Conservation (phyloP, 2,888 invertebrate genomes). For the Nineta flava region DNA sequence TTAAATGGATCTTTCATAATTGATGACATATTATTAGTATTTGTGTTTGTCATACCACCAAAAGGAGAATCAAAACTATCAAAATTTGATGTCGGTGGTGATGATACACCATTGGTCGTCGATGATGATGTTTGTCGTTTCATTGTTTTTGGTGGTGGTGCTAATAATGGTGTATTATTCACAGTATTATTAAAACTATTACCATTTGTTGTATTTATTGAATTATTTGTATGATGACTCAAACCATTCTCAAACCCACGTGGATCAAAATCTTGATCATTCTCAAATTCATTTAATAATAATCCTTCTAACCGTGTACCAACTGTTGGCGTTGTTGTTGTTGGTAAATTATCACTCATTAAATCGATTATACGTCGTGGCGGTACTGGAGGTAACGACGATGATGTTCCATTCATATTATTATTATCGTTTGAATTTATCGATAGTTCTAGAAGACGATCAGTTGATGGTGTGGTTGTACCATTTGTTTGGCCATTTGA, state of each 20-base stretch:
- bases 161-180: slow-evolving; percentile 50
- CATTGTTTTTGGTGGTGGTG: slow-evolving; percentile 72
- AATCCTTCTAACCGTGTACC: slow-evolving; percentile 65
- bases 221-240: slow-evolving; percentile 23
- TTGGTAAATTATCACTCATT: slow-evolving; percentile 8
- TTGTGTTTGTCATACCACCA: slow-evolving; percentile 26
- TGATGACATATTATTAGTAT: slow-evolving; percentile 4
- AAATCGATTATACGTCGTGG: slow-evolving; percentile 27
- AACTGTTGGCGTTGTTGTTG: slow-evolving; percentile 39
- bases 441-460: slow-evolving; percentile 10
- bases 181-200: slow-evolving; percentile 15
- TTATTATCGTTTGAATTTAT: background rate
- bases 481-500: background rate
- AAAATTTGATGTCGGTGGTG: slow-evolving; percentile 19
- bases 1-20: slow-evolving; percentile 44
- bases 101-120: slow-evolving; percentile 21
- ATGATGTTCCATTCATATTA: background rate
- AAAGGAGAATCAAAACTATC: slow-evolving; percentile 73
- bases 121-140: slow-evolving; percentile 25
- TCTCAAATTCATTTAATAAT: slow-evolving; percentile 64
- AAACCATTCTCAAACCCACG: slow-evolving; percentile 57
- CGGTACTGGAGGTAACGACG: slow-evolving; percentile 29
- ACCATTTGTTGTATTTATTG: slow-evolving; percentile 22
- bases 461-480: slow-evolving; percentile 15
- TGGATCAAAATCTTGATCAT: slow-evolving; percentile 72